These are phyloP conservation scores for Brachycybe producta DNA, from an alignment of 2,888 invertebrate genomes.

Conservation along the genomic window DNA sequence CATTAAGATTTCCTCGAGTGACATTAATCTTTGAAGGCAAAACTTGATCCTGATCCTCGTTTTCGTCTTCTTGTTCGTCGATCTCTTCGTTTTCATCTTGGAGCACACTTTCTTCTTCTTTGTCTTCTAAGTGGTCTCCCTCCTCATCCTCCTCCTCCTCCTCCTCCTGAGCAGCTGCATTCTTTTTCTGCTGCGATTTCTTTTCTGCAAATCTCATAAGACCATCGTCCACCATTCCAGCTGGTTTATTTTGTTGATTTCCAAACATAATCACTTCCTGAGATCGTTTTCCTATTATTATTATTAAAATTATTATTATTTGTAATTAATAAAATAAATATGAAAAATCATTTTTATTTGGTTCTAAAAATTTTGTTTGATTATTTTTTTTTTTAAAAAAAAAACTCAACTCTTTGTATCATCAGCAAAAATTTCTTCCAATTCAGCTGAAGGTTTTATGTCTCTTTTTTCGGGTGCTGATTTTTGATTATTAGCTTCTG, in stretches of 20 bases:
- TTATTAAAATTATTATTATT: neutral
- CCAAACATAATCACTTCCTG: constrained; percentile 24
- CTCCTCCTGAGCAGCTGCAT: constrained; percentile 1
- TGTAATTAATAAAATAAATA: constrained; percentile 2
- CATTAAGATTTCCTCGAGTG: no score
- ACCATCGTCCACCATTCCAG: constrained; percentile 22
- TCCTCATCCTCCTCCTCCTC: constrained; percentile 9
- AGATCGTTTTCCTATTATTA: constrained; percentile 22
- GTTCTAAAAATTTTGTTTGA: neutral
- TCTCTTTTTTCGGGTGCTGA: constrained; percentile 4
- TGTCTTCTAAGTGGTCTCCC: no score
- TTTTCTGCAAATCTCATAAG: constrained; percentile 12
- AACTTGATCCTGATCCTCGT: no score
- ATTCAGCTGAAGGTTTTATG: constrained; percentile 8
- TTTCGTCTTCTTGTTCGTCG: neutral
- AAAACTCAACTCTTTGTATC: constrained; percentile 3
- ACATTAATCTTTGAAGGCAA: no score
- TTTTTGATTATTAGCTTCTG: neutral
- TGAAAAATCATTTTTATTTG: neutral
- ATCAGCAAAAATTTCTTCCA: constrained; percentile 7
- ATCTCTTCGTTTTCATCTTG: constrained; percentile 4
- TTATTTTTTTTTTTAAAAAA: neutral
- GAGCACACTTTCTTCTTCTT: constrained; percentile 3
- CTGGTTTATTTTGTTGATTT: constrained; percentile 25
- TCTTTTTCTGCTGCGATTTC: constrained; percentile 13